Base-by-base conservation (phyloP, 1,140 invertebrate genomes). In the Neotoxoptera formosana region DNA sequence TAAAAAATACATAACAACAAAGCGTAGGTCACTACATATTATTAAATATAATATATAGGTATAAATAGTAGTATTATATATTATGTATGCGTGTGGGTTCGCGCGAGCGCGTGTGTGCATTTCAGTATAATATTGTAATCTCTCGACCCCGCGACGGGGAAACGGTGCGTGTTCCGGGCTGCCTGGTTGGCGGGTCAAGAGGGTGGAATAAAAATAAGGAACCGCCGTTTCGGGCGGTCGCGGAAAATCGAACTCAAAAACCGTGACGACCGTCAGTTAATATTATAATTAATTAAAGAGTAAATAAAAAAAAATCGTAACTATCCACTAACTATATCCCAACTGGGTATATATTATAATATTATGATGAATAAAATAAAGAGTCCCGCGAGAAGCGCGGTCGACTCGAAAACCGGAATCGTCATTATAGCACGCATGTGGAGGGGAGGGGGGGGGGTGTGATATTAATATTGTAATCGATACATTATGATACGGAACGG, bases 1-100 rank as follows among this genome's bases (percentile, higher is more conserved):
- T 86, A 86, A 41, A 76, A 86, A 86, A 86, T 86, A 86, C 36
- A 86, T 86, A 86, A 86, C 83, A 86, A 86, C 36, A 86, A 83
- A 36, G 81, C 36, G 81, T 83, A 83, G 81, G 36, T 76, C 60
- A 76, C 60, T 76, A 76, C 60, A 76, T 76, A 76, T 76, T 67
- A 67, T 76, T 67, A 67, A 30, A 60, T 60, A 60, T 60, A 51
- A 60, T 60, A 60, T 60, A 51, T 30, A 67, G 25, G 30, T 51
- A 51, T 51, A 51, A 20, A 51, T 51, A 20, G 41, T 17, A 51
- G 17, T 51, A 51, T 67, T 30, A n/a, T n/a, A 83, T 83, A 83
- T 41, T 41, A 41, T 83, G 81, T 41, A 41, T 41, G 81, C 36
- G 81, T 83, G 81, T 83, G 81, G 0, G 30, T 67, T 30, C n/a